Evolutionary conservation across 2,888 invertebrate species (phyloP), one percentile per base, ranked within the genome.

Genomic region (Drosophila borborema): DNA sequence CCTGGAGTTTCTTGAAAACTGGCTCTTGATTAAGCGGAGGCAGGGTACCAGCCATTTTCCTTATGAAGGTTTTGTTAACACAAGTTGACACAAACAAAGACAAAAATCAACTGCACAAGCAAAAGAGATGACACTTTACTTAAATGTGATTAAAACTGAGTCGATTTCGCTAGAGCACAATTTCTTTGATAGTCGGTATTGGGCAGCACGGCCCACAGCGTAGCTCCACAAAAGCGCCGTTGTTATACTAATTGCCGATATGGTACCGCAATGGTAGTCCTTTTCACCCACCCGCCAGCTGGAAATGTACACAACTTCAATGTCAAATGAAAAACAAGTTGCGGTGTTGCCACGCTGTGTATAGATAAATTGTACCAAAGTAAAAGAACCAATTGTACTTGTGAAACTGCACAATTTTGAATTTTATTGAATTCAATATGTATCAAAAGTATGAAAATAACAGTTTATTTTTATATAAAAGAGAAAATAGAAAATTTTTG

Each of bases 1-100:
- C 94, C 90, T 96, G 95, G 49, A 99, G 94, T 92, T 96, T 95
- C 89, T 95, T 94, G 94, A 95, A 99, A 16, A 95, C 94, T 20
- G 96, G 93, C 87, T 97, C 97, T 38, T 94, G 93, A 48, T 94
- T 94, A 76, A 97, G 92, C 78, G 94, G 93, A 67, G 93, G 93
- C 91, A 94, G 94, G 31, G 93, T 72, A 55, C 91, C 90, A 71
- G 86, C 90, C 86, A 86, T 86, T 80, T 74, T 86, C 67, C 85
- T 85, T 73, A 20, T 28, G 46, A 55, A 74, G 71, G 65, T 70
- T 71, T 73, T 31, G 60, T 85, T 80, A 88, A 77, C 41, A 73
- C 71, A 74, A 84, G 69, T 74, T 77, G 48, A 80, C 66, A 86
- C 65, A 63, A 78, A 81, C 64, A 71, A 81, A 68, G 63, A 64